Base-by-base conservation (phyloP, 2,113 vertebrate species). In the Trochalopteron elliotii region DNA sequence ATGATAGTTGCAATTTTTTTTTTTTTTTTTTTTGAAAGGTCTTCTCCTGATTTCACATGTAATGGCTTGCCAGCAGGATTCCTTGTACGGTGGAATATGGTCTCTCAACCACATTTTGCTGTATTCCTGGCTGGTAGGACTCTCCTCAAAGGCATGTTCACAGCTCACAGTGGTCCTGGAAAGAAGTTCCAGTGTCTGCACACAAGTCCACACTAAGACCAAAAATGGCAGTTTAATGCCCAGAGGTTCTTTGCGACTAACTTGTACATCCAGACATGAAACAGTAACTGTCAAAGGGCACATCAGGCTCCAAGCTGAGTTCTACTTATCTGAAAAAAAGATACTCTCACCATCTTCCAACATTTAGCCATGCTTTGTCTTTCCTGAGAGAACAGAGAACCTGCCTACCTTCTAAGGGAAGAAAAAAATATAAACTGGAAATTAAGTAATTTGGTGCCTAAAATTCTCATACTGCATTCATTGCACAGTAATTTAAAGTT, bases 271-370 rank as follows among this genome's bases (percentile, higher is more conserved):
- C 69, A 76, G 49, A 45, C 20, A 60, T 3, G 25, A n/a, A 55
- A 72, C 7, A 50, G 60, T 70, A 53, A 63, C 33, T 63, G 44
- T 12, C 74, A 52, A n/a, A 60, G 31, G 22, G 28, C 72, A 61
- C 0, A 0, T 17, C 42, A 77, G 47, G 11, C 42, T 79, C 60
- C 39, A 30, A 70, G 35, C 23, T 35, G 23, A 74, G 22, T 33
- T 85, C 56, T 70, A 12, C 20, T 67, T 27, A n/a, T 5, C 28
- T 65, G 24, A 77, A 64, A 12, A 27, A 85, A 83, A 61, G n/a
- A 10, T 9, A 7, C 21, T 24, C 12, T 42, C 39, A 70, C 30
- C 31, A 10, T 45, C 16, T 87, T 70, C 78, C 47, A 87, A 28
- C 9, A 44, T 61, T 89, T 64, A 61, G 31, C 16, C 45, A 31